phyloP scores from a whole-genome alignment of 1,140 invertebrate genomes.

The Lanistes nyassanus region DNA sequence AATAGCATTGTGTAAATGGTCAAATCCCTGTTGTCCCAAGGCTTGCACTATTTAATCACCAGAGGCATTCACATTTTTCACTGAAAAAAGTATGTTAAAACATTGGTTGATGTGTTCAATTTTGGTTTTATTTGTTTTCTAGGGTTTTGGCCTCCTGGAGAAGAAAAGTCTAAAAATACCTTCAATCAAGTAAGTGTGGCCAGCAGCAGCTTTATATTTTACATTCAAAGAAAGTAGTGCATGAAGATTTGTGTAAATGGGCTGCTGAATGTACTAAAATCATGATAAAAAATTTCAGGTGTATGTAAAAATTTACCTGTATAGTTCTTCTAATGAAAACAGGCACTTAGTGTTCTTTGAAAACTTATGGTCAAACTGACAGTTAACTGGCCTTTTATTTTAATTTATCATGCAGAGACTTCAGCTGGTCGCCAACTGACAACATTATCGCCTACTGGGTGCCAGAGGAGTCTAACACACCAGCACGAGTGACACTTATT shows the following conservation, averaged over 20 bases:
- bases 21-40: no score
- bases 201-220: not conserved
- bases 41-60: no score
- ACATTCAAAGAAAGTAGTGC: not conserved
- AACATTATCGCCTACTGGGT: slow-evolving; percentile 98
- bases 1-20: no score
- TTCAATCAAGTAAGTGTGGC: slow-evolving; percentile 79
- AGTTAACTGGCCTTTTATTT: not conserved
- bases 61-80: no score
- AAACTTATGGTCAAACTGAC: not conserved
- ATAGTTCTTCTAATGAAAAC: no score
- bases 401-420: slow-evolving; percentile 74
- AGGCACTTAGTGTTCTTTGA: not conserved
- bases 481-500: slow-evolving; percentile 70
- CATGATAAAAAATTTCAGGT: no score
- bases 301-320: no score
- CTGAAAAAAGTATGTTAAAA: no score
- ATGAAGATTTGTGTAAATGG: not conserved
- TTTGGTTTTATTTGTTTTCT: slow-evolving; percentile 46
- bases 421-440: slow-evolving; percentile 97
- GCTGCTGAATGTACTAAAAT: not conserved
- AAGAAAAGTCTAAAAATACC: slow-evolving; percentile 94
- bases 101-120: no score
- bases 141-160: slow-evolving; percentile 91
- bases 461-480: slow-evolving; percentile 83